Percentiles rank a stretch among this genome's conserved stretches.
Evolutionary conservation across 2,888 invertebrate genomes (phyloP).

Genomic region (Lysandra bellargus): DNA sequence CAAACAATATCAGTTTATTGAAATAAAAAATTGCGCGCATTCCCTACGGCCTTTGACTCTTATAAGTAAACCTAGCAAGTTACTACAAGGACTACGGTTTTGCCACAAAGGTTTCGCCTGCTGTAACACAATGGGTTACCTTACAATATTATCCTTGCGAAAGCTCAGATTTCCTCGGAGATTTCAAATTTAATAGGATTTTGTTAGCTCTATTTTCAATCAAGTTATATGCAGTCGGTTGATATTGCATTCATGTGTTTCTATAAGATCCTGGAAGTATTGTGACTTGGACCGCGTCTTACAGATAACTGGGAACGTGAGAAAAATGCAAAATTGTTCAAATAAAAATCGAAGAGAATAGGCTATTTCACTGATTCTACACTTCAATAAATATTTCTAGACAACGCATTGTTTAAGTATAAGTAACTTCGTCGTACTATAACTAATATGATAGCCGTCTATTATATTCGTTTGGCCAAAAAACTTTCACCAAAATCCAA

Average conservation of each 20-base stretch:
- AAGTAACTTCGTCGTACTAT: too few relatives aligned
- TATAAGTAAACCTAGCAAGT: not conserved
- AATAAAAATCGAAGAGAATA: too few relatives aligned
- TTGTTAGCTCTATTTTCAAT: slow-evolving; percentile 15
- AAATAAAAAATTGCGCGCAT: too few relatives aligned
- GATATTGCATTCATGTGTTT: not conserved
- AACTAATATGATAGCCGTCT: too few relatives aligned
- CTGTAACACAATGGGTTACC: not conserved
- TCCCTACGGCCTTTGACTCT: not conserved
- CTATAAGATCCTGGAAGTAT: not conserved
- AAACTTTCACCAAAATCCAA: too few relatives aligned
- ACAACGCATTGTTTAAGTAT: too few relatives aligned
- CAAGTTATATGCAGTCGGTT: not conserved
- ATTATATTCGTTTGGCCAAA: too few relatives aligned
- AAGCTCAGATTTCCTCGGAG: slow-evolving; percentile 8
- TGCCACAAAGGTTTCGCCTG: not conserved
- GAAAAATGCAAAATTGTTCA: not conserved
- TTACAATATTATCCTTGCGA: not conserved
- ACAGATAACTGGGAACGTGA: not conserved
- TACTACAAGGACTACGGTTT: not conserved
- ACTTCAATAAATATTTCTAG: too few relatives aligned
- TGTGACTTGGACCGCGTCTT: not conserved
- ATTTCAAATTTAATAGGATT: slow-evolving; percentile 10
- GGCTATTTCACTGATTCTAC: too few relatives aligned
- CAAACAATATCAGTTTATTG: too few relatives aligned